Evolutionary conservation across 2,888 invertebrate species (phyloP).

Genomic region (Mactromeris polynyma): DNA sequence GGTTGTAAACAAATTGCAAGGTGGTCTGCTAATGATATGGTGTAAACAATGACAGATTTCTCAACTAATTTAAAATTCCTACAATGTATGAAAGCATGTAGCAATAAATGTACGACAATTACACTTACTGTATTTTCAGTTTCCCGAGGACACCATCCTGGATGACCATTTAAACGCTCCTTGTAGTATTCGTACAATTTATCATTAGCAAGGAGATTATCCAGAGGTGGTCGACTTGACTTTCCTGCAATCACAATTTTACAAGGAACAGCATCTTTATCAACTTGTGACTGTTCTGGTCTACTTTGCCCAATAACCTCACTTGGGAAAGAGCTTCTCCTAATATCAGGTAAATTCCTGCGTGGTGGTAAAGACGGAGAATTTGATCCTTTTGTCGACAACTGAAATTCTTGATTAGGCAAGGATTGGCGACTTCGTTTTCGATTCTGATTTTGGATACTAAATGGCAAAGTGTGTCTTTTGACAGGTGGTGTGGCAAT

Average conservation of each 20-base stretch:
- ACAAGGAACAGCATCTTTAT: conserved; percentile 14
- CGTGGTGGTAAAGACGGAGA: conserved; percentile 28
- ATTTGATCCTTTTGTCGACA: background rate
- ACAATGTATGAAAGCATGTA: too few species aligned
- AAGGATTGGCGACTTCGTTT: conserved; percentile 9
- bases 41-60: too few species aligned
- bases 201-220: conserved; percentile 52
- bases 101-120: too few species aligned
- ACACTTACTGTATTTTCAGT: conserved; percentile 61
- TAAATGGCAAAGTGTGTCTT: conserved; percentile 16
- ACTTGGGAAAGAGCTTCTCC: background rate
- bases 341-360: background rate
- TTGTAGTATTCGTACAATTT: conserved; percentile 56
- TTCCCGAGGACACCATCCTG: conserved; percentile 63
- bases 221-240: conserved; percentile 47
- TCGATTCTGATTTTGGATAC: background rate
- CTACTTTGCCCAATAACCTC: background rate
- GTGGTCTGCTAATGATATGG: too few species aligned
- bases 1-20: too few species aligned
- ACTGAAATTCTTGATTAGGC: background rate
- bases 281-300: background rate
- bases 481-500: background rate
- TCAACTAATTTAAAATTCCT: too few species aligned
- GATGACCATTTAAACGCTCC: conserved; percentile 29
- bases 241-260: conserved; percentile 57